Base-by-base conservation (phyloP, 2,797 vertebrate genomes). In the Chaenodraco wilsoni region DNA sequence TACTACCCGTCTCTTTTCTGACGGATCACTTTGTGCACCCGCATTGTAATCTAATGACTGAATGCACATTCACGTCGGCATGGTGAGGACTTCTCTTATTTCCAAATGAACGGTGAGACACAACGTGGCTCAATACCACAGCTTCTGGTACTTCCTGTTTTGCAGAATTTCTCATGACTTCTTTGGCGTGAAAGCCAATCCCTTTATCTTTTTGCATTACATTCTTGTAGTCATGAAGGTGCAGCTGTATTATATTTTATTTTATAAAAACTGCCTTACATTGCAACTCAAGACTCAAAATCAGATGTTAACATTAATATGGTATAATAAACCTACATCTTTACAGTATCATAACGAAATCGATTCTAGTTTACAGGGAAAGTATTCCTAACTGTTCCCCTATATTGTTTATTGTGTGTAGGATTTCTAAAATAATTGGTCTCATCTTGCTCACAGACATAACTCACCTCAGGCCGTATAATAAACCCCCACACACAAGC, bases 391-490 rank as follows among this genome's bases (percentile, higher is more conserved):
- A 27, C 11, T 27, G 11, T 64, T 52, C 8, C 0, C 11, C 51
- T 56, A 55, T n/a, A 21, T 70, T 58, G 54, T 40, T 44, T 46
- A 65, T 23, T 19, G 12, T 58, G 40, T 19, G 40, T 31, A 55
- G 13, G 3, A 8, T 17, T 49, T 10, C 55, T 55, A 45, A 57
- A 45, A 65, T 16, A 62, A 23, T 33, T 31, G 43, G 59, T 43
- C 56, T 76, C 52, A 44, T 74, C 49, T 64, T 46, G 50, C 37
- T 72, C 50, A 67, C 23, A 15, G 23, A 40, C n/a, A 56, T 16
- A 6, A 49, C 33, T 60, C 59, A 31, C 17, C 46, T 58, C 45
- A 37, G 6, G 33, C 33, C 9, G 33, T 37, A 1, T 37, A 37
- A 37, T 9, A 6, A 6, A 6, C 7, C 33, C 33, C 0, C 33